Evolutionary conservation across 1,140 invertebrate species (phyloP).

Genomic region (Heliconius melpomene): DNA sequence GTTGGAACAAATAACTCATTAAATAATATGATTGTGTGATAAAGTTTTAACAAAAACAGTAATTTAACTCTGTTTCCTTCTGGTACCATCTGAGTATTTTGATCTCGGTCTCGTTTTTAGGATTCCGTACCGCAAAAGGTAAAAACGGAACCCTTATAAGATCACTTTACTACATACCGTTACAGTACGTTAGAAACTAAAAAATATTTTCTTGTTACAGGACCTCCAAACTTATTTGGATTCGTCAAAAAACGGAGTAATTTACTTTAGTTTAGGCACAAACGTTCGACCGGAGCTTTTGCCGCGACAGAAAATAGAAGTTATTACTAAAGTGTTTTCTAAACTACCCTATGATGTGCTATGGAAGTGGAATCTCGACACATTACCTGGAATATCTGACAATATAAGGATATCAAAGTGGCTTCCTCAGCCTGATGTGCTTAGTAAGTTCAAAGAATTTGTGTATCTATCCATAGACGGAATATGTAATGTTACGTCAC

Average conservation of each 20-base stretch:
- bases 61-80: no score
- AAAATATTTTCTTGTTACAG: conserved; percentile 35
- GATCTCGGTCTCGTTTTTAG: no score
- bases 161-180: no score
- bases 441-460: conserved; percentile 61
- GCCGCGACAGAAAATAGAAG: conserved; percentile 51
- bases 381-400: conserved; percentile 53
- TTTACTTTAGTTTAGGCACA: conserved; percentile 84
- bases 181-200: no score
- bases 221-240: conserved; percentile 81
- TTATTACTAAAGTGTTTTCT: conserved; percentile 69
- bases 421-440: conserved; percentile 70
- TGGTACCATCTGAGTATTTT: no score
- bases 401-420: conserved; percentile 68
- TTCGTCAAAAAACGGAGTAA: conserved; percentile 78
- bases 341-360: conserved; percentile 67
- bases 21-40: no score
- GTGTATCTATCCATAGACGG: background rate
- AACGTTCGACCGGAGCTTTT: conserved; percentile 72
- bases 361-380: conserved; percentile 25
- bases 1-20: no score
- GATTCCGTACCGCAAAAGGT: no score
- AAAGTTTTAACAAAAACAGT: no score
- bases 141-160: no score
- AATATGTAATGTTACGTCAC: no score